phyloP scores from a whole-genome alignment of 2,113 vertebrate species.

The Callocephalon fimbriatum region DNA sequence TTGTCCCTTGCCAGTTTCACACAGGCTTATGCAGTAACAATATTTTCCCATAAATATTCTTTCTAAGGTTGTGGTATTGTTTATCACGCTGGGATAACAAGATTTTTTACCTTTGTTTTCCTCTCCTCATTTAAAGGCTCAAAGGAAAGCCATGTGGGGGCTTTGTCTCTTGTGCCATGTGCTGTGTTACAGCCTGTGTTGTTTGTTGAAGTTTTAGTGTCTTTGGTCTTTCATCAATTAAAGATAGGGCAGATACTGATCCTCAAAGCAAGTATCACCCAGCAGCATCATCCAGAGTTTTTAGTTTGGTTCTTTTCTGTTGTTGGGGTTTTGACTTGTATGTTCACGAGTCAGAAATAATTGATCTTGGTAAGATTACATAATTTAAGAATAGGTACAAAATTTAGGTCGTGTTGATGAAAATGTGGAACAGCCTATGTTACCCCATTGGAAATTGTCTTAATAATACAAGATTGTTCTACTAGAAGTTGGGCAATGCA shows the following conservation, averaged over 20 bases:
- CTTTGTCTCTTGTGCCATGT: neutral
- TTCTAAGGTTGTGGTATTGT: neutral
- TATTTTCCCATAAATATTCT: neutral
- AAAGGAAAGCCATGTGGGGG: neutral
- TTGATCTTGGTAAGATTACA: neutral
- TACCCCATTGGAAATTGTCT: neutral
- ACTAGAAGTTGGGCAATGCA: neutral
- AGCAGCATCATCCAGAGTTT: neutral
- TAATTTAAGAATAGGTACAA: neutral
- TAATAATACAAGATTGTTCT: neutral
- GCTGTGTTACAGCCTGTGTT: neutral
- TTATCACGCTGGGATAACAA: neutral
- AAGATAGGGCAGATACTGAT: neutral
- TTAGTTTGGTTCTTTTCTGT: neutral
- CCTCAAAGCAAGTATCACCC: neutral
- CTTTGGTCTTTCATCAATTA: neutral
- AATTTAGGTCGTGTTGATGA: neutral
- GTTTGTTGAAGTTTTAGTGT: neutral
- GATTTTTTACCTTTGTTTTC: neutral
- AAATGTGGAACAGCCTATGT: neutral
- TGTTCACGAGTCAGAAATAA: accelerated
- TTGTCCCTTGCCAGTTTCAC: neutral
- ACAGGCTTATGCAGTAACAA: neutral
- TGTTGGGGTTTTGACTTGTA: neutral
- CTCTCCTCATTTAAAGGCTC: accelerated